phyloP scores from a whole-genome alignment of 2,888 invertebrate genomes.

The Ophonus ardosiacus region DNA sequence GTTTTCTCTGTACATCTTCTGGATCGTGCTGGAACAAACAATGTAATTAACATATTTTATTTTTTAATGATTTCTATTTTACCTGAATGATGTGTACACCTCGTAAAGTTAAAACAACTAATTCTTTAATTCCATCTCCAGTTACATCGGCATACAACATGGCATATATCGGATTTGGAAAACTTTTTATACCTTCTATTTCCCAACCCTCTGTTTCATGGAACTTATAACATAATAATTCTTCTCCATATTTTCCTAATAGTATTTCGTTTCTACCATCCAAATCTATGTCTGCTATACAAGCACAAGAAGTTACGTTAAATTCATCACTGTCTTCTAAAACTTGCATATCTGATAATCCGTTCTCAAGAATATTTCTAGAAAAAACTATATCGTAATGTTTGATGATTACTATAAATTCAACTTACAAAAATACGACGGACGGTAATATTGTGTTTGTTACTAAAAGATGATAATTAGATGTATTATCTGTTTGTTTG shows the following conservation, averaged over 20 bases:
- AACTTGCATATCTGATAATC: constrained; percentile 75
- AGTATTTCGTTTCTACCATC: constrained; percentile 84
- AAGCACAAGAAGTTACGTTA: constrained; percentile 80
- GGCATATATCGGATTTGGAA: constrained; percentile 81
- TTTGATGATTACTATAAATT: constrained; percentile 61
- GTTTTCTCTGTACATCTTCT: constrained; percentile 68
- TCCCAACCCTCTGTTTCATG: constrained; percentile 74
- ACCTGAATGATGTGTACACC: constrained; percentile 84
- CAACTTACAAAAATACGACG: constrained; percentile 79
- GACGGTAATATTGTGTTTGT: constrained; percentile 78
- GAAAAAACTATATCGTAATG: background rate
- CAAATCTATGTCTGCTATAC: constrained; percentile 83
- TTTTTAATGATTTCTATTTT: constrained; percentile 63
- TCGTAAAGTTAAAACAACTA: constrained; percentile 81
- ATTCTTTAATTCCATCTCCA: constrained; percentile 82
- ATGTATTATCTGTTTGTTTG: constrained; percentile 66
- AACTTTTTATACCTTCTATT: constrained; percentile 77
- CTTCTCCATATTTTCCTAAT: constrained; percentile 83
- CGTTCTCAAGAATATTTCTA: constrained; percentile 77
- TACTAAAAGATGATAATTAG: constrained; percentile 78
- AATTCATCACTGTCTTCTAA: constrained; percentile 77
- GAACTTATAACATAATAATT: constrained; percentile 77
- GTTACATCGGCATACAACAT: constrained; percentile 81
- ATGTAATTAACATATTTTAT: background rate
- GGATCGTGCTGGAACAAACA: constrained; percentile 70